These are phyloP conservation scores for Coranthus polyacanthus DNA, from an alignment of 2,797 vertebrate species.

Conservation along the genomic window DNA sequence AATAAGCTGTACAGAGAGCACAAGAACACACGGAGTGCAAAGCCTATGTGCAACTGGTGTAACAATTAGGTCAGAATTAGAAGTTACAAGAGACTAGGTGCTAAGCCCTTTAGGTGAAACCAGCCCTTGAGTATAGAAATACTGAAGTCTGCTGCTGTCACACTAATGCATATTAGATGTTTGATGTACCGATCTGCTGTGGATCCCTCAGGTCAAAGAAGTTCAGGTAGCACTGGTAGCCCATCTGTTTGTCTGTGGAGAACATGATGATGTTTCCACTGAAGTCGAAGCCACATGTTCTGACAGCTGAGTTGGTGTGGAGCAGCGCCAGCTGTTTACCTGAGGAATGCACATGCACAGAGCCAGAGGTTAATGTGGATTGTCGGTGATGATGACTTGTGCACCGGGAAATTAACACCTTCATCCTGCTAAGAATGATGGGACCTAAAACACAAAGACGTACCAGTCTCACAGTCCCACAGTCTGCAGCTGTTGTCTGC, in stretches of 20 bases:
- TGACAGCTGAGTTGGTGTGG: constrained; percentile 95
- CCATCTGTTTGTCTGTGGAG: constrained; percentile 99
- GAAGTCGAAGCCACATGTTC: constrained; percentile 97
- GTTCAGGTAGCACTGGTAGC: constrained; percentile 97
- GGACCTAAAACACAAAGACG: not conserved
- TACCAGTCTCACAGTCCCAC: constrained; percentile 98
- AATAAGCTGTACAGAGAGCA: no score
- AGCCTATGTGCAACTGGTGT: no score
- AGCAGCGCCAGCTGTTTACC: constrained; percentile 96
- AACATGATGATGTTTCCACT: constrained; percentile 99
- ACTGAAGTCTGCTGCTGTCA: not conserved
- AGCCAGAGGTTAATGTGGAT: not conserved
- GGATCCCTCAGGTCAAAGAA: constrained; percentile 96
- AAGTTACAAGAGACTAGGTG: no score
- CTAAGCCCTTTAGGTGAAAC: no score
- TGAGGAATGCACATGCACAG: constrained; percentile 55
- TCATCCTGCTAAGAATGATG: no score
- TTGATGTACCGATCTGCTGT: constrained; percentile 91
- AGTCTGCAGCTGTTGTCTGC: constrained; percentile 98
- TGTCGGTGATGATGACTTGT: rapidly evolving
- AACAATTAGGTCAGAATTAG: no score
- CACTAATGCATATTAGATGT: not conserved
- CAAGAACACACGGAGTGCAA: no score
- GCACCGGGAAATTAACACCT: no score
- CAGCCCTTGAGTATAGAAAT: no score